These are phyloP conservation scores for Pinctada fucata DNA, from an alignment of 2,888 invertebrate species.

Conservation along the genomic window DNA sequence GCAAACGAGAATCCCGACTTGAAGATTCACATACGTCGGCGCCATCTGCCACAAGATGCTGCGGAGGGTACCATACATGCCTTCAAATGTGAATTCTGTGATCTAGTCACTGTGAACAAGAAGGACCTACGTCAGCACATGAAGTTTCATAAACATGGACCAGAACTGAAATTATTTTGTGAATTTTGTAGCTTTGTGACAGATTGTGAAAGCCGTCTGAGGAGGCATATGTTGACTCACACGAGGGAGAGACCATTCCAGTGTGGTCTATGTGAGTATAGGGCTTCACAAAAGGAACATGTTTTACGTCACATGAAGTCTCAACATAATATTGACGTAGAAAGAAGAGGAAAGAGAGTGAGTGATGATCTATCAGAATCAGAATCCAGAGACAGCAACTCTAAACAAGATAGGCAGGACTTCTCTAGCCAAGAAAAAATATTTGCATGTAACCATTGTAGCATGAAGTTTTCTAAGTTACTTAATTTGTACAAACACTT, in stretches of 20 bases:
- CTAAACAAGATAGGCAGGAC: constrained; percentile 58
- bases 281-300: constrained; percentile 73
- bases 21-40: constrained; percentile 70
- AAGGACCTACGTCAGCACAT: constrained; percentile 73
- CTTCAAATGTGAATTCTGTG: constrained; percentile 69
- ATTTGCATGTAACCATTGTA: constrained; percentile 75
- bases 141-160: constrained; percentile 73
- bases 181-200: constrained; percentile 75
- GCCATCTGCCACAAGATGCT: constrained; percentile 58
- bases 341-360: constrained; percentile 39
- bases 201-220: constrained; percentile 73
- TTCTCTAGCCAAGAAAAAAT: constrained; percentile 70
- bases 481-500: constrained; percentile 75
- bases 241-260: constrained; percentile 71
- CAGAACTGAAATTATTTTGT: constrained; percentile 74
- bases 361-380: constrained; percentile 30
- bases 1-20: constrained; percentile 73
- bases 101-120: constrained; percentile 62
- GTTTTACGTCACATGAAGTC: constrained; percentile 70
- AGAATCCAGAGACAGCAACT: constrained; percentile 32
- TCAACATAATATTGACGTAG: constrained; percentile 68
- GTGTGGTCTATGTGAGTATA: constrained; percentile 72
- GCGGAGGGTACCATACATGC: constrained; percentile 53
- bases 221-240: constrained; percentile 71
- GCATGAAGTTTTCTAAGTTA: constrained; percentile 74